These are phyloP conservation scores for Eugnorisma glareosa DNA, from an alignment of 2,888 invertebrate genomes.

Conservation along the genomic window DNA sequence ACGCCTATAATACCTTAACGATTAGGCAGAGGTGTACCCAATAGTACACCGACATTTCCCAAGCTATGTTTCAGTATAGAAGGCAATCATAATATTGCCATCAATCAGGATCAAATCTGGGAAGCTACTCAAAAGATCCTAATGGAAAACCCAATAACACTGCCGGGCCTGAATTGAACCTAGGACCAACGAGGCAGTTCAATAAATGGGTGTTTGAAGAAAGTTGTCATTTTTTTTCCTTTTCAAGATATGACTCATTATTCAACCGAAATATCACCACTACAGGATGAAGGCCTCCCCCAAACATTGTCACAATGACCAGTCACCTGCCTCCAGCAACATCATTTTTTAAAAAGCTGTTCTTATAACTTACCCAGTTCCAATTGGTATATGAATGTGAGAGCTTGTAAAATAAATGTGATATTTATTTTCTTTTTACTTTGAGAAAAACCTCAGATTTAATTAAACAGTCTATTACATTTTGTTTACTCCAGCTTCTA, in stretches of 20 bases:
- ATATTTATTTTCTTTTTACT: slow-evolving; percentile 25
- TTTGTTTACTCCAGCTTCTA: background rate
- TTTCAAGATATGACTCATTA: background rate
- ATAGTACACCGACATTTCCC: background rate
- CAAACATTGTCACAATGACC: background rate
- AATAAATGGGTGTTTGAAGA: background rate
- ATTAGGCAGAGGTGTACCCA: background rate
- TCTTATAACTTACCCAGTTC: slow-evolving; percentile 93
- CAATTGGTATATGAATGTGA: slow-evolving; percentile 97
- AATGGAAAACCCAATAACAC: background rate
- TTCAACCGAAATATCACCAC: background rate
- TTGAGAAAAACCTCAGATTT: background rate
- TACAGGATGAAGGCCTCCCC: background rate
- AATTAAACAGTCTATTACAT: background rate
- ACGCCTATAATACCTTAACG: background rate
- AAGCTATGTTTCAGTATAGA: background rate
- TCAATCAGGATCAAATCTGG: background rate
- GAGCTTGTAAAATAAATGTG: slow-evolving; percentile 93
- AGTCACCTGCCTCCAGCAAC: background rate
- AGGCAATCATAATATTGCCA: background rate
- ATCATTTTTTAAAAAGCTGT: background rate
- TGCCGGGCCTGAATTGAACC: background rate
- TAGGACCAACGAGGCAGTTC: background rate
- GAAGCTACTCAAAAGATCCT: background rate
- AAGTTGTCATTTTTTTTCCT: background rate